These are phyloP conservation scores for Grammomys dolichurus DNA, from an alignment of 2,113 vertebrate species.

Conservation along the genomic window DNA sequence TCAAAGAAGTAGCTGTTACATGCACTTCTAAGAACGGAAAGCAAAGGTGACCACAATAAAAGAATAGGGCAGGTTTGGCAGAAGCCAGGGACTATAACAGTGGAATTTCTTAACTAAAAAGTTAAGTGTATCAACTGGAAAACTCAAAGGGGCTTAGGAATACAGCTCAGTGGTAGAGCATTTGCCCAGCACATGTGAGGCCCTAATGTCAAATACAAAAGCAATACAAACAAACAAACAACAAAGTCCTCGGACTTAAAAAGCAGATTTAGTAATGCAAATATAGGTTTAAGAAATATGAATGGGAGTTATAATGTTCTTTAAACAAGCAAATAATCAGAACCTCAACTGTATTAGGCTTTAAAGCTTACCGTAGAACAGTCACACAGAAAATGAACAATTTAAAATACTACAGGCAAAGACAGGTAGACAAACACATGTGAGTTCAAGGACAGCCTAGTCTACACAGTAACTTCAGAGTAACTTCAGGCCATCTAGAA, in stretches of 20 bases:
- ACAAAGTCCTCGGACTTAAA: background rate
- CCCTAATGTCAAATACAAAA: background rate
- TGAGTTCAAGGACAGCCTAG: background rate
- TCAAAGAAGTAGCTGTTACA: background rate
- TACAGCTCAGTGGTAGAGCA: background rate
- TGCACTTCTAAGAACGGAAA: background rate
- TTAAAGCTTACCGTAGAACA: conserved; percentile 19
- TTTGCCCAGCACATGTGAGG: background rate
- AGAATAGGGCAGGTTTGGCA: background rate
- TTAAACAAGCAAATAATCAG: background rate
- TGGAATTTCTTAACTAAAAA: conserved; percentile 37
- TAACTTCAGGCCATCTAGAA: background rate
- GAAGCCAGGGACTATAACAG: conserved; percentile 40
- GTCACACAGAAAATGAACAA: background rate
- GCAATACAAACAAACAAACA: background rate
- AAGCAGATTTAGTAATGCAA: background rate
- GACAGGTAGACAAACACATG: background rate
- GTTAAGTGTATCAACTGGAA: background rate
- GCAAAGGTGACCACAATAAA: background rate
- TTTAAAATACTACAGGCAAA: background rate
- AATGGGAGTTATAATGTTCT: background rate
- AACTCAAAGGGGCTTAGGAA: background rate
- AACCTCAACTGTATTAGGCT: background rate
- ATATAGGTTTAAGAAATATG: background rate
- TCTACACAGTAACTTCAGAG: background rate